Percentiles rank a stretch among this genome's conserved stretches.
These are phyloP conservation scores for Cyphomyrus discorhynchus DNA, from an alignment of 2,113 vertebrate species.

Conservation along the genomic window DNA sequence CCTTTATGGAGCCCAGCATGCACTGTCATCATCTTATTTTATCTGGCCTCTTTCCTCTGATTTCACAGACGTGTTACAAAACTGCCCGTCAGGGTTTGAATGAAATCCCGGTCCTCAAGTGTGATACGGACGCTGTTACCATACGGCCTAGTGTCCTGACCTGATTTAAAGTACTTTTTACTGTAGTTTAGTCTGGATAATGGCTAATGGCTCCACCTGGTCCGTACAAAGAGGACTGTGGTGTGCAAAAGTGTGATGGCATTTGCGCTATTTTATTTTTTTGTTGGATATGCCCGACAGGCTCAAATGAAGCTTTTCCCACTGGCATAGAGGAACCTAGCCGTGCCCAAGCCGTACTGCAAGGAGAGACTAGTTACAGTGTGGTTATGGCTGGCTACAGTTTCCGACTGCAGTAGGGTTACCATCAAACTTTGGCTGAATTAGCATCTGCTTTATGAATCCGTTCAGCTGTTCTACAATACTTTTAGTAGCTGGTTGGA, in stretches of 20 bases:
- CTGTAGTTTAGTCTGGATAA: background rate
- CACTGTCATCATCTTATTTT: conserved; percentile 2
- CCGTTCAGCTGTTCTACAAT: background rate
- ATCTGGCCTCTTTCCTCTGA: background rate
- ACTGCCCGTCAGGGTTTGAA: background rate
- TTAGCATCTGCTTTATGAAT: background rate
- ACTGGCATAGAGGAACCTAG: background rate
- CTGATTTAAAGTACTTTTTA: background rate
- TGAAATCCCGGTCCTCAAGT: background rate
- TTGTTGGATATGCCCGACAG: background rate
- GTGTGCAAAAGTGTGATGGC: background rate
- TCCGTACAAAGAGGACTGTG: background rate
- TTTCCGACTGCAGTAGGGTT: background rate
- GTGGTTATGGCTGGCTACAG: background rate
- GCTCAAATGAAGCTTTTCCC: background rate
- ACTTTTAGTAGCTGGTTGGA: background rate
- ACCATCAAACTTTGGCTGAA: background rate
- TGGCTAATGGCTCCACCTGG: background rate
- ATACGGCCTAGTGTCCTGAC: background rate
- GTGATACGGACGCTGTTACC: background rate
- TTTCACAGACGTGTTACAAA: background rate
- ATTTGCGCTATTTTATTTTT: background rate
- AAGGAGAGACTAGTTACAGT: background rate
- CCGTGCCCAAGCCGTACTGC: background rate
- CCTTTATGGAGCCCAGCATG: background rate